These are phyloP conservation scores for Lepidonotus clava DNA, from an alignment of 2,888 invertebrate genomes.

Conservation along the genomic window DNA sequence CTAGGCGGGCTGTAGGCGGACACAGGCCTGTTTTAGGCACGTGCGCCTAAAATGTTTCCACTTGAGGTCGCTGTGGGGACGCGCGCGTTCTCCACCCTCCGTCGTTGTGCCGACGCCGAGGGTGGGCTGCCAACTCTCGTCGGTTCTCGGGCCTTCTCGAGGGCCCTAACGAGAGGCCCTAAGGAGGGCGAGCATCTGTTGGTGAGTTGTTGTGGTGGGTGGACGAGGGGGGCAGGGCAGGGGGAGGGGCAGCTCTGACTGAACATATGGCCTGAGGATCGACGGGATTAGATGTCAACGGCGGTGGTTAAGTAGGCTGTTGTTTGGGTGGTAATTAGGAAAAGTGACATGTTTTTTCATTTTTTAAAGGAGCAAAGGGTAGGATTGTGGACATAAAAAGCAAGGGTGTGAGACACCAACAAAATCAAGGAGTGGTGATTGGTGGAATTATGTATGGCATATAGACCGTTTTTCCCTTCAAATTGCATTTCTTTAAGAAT, in stretches of 20 bases:
- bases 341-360: too few relatives aligned
- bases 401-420: too few relatives aligned
- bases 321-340: too few relatives aligned
- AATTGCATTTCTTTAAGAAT: too few relatives aligned
- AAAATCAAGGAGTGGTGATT: too few relatives aligned
- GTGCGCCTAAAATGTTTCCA: conserved; percentile 43
- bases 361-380: too few relatives aligned
- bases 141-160: conserved; percentile 8
- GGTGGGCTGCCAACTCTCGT: conserved; percentile 16
- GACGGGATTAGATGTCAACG: not conserved
- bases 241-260: not conserved
- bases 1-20: not conserved
- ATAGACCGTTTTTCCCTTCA: too few relatives aligned
- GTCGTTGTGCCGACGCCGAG: not conserved
- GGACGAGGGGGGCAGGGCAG: not conserved
- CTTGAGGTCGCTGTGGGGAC: conserved; percentile 22
- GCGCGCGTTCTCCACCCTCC: not conserved
- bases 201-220: not conserved
- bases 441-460: too few relatives aligned
- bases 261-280: conserved; percentile 36
- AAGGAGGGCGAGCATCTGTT: conserved; percentile 17
- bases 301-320: too few relatives aligned
- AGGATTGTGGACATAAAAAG: too few relatives aligned
- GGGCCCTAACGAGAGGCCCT: conserved; percentile 28
- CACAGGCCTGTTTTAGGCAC: conserved; percentile 20